phyloP scores from a whole-genome alignment of 2,888 invertebrate genomes.

The Cheilosia vernalis region DNA sequence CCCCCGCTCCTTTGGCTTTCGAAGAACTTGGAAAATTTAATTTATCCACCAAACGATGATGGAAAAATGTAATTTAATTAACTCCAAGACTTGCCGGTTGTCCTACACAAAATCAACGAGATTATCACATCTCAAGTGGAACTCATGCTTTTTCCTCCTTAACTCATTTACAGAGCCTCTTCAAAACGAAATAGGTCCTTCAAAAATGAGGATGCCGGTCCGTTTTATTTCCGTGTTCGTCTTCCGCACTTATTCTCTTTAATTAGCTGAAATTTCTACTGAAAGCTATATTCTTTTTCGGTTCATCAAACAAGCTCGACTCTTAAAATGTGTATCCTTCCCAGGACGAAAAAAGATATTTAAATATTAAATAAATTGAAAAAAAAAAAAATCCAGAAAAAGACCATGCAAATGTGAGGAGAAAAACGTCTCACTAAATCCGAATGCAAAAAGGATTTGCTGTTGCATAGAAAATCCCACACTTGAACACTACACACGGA shows the following conservation, averaged over 20 bases:
- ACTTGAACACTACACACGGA: background rate
- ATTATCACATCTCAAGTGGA: constrained; percentile 13
- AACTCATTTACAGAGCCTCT: constrained; percentile 4
- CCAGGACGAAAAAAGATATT: background rate
- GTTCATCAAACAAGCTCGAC: background rate
- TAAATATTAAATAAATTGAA: background rate
- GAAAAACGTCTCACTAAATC: background rate
- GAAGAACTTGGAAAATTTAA: background rate
- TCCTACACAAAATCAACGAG: constrained; percentile 4
- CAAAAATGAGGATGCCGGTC: background rate
- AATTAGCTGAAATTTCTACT: constrained; percentile 1
- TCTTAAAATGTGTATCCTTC: too few species aligned
- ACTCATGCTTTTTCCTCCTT: background rate
- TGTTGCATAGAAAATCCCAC: background rate
- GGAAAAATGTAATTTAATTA: constrained; percentile 11
- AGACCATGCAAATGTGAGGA: background rate
- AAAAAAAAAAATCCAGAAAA: too few species aligned
- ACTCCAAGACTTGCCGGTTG: background rate
- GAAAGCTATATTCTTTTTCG: background rate
- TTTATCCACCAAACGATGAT: background rate
- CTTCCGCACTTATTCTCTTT: background rate
- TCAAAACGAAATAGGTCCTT: constrained; percentile 5
- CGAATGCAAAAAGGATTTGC: background rate
- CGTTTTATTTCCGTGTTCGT: background rate
- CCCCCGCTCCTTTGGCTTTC: background rate